Percentiles rank a stretch among this genome's conserved stretches.
Evolutionary conservation across 2,797 vertebrate species (phyloP).

Genomic region (Scolopax bukidnonensis): DNA sequence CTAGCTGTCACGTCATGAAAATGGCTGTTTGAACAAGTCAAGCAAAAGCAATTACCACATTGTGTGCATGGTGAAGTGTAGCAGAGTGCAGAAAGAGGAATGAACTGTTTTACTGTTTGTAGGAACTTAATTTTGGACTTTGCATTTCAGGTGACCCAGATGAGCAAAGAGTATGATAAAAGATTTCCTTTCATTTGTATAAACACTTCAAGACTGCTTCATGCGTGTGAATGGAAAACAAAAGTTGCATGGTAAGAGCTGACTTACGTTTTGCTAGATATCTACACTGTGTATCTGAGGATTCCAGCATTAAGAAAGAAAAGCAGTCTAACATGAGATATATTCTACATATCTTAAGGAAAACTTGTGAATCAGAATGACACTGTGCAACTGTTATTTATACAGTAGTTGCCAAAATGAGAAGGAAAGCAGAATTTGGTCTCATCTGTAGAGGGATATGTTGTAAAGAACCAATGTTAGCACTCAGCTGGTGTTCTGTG

Average conservation of each 20-base stretch:
- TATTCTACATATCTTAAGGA: not conserved
- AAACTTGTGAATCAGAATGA: not conserved
- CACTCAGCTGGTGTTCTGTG: not conserved
- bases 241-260: not conserved
- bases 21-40: constrained; percentile 68
- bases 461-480: not conserved
- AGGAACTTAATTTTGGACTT: constrained; percentile 15
- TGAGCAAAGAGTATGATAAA: not conserved
- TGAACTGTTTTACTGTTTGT: not conserved
- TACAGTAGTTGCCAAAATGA: not conserved
- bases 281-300: not conserved
- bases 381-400: not conserved
- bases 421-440: not conserved
- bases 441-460: not conserved
- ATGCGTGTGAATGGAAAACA: not conserved
- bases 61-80: constrained; percentile 19
- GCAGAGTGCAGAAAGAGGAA: not conserved
- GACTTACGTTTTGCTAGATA: not conserved
- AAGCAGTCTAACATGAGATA: not conserved
- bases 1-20: constrained; percentile 75
- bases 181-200: not conserved
- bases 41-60: constrained; percentile 66
- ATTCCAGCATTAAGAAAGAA: not conserved
- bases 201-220: not conserved
- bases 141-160: not conserved